Conservation (phyloP, 2,888 invertebrate species). For the Acleris emargana region DNA sequence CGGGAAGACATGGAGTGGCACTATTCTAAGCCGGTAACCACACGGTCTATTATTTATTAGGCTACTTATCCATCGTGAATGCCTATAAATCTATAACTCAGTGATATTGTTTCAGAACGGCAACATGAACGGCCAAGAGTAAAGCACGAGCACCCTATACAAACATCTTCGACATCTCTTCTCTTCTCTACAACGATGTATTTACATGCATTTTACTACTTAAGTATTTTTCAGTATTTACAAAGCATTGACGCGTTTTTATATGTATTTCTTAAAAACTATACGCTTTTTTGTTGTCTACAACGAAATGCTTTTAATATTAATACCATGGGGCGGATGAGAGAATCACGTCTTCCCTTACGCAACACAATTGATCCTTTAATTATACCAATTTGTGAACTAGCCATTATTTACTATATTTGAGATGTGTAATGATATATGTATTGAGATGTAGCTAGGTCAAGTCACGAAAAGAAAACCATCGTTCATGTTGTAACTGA, state of each 20-base stretch:
- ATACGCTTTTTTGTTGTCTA: slow-evolving; percentile 23
- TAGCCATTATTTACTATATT: slow-evolving; percentile 1
- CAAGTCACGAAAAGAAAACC: no score
- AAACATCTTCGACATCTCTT: slow-evolving; percentile 22
- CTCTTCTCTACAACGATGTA: slow-evolving; percentile 21
- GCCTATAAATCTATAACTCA: no score
- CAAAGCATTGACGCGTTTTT: slow-evolving; percentile 4
- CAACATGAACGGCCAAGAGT: slow-evolving; percentile 71
- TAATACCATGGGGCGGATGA: slow-evolving; percentile 4
- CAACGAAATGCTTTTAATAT: slow-evolving; percentile 10
- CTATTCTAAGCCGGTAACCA: no score
- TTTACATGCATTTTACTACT: slow-evolving; percentile 15
- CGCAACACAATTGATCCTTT: background rate
- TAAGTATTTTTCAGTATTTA: slow-evolving; percentile 22
- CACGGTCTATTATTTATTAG: no score
- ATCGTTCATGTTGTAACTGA: no score
- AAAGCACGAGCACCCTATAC: slow-evolving; percentile 38
- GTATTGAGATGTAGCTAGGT: no score
- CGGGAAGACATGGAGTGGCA: no score
- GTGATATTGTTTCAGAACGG: slow-evolving; percentile 52
- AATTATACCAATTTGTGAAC: slow-evolving; percentile 8
- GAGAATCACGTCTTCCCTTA: slow-evolving; percentile 29
- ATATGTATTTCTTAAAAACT: slow-evolving; percentile 9
- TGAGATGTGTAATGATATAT: background rate
- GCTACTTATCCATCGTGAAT: no score